Evolutionary conservation across 2,797 vertebrate genomes (phyloP).

Genomic region (Hydrolagus colliei): DNA sequence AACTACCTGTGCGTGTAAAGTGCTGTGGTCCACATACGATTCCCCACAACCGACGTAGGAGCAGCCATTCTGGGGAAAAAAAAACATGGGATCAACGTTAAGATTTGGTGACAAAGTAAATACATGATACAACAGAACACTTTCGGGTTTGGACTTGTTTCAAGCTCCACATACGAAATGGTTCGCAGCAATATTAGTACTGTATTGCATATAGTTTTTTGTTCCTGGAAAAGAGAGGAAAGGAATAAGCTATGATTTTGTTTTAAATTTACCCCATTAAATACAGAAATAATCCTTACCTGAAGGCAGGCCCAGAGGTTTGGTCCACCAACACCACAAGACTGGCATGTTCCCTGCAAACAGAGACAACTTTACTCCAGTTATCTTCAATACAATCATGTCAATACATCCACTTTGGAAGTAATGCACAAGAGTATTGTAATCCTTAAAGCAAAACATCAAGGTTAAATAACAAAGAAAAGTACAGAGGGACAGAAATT

Average conservation of each 20-base stretch:
- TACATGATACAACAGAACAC: not conserved
- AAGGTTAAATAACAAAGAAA: not conserved
- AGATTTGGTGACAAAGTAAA: not conserved
- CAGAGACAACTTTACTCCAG: not conserved
- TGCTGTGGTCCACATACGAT: constrained; percentile 91
- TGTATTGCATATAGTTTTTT: not conserved
- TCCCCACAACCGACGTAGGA: constrained; percentile 92
- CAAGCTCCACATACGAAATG: too few relatives aligned
- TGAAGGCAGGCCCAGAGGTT: constrained; percentile 98
- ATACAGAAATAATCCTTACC: constrained; percentile 55
- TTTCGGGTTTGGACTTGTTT: not conserved
- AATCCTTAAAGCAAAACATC: not conserved
- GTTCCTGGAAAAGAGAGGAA: too few relatives aligned
- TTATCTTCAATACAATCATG: not conserved
- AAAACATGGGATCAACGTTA: not conserved
- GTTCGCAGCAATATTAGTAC: not conserved
- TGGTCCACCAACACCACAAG: constrained; percentile 83
- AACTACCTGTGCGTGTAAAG: constrained; percentile 83
- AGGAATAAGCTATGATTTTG: too few relatives aligned
- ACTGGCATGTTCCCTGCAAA: constrained; percentile 85
- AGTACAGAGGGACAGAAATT: not conserved
- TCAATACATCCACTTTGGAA: not conserved
- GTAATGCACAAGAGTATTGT: not conserved
- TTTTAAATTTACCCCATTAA: too few relatives aligned
- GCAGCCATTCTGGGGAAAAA: constrained; percentile 69